Conservation (phyloP, 2,888 invertebrate genomes). For the Cosmia pyralina region DNA sequence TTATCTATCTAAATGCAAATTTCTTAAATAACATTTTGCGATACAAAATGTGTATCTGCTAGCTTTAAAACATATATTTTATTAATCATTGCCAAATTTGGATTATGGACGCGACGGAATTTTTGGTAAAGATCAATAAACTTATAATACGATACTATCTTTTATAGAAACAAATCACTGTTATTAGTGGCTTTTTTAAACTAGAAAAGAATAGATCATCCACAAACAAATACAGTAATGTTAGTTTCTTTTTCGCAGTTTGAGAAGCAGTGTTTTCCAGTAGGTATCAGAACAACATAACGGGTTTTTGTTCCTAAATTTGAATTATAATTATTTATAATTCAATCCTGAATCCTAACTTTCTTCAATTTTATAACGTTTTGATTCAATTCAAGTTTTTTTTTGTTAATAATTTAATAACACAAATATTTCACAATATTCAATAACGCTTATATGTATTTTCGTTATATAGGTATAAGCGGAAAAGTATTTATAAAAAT, state of each 20-base stretch:
- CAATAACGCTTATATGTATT: background rate
- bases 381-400: background rate
- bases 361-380: background rate
- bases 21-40: constrained; percentile 17
- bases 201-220: background rate
- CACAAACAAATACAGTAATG: background rate
- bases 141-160: background rate
- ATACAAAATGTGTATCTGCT: background rate
- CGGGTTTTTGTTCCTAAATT: background rate
- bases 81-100: constrained; percentile 8
- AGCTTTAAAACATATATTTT: background rate
- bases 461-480: background rate
- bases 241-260: background rate
- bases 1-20: constrained; percentile 40
- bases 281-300: background rate
- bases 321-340: background rate
- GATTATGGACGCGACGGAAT: background rate
- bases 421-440: background rate
- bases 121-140: constrained; percentile 19
- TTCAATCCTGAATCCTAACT: background rate
- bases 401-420: background rate
- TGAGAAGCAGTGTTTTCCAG: background rate
- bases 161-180: background rate
- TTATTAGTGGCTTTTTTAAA: background rate
- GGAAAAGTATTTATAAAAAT: background rate